Evolutionary conservation across 1,140 invertebrate species (phyloP).

Genomic region (Teleogryllus occipitalis): DNA sequence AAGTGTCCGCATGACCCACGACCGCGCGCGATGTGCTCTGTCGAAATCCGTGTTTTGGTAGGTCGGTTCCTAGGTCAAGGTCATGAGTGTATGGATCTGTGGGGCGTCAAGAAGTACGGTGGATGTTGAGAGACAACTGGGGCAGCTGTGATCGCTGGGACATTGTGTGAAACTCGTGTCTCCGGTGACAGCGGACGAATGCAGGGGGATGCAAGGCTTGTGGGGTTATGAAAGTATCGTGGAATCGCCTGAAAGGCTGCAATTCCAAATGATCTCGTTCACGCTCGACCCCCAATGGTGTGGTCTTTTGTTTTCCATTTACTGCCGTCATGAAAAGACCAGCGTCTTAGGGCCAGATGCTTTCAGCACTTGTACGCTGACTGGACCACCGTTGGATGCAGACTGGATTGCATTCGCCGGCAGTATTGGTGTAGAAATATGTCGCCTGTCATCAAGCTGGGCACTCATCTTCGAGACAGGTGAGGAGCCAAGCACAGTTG

Average conservation of each 20-base stretch:
- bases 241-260: neutral
- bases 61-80: neutral
- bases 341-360: conserved; percentile 10
- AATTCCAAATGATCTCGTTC: conserved; percentile 25
- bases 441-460: conserved; percentile 27
- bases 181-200: neutral
- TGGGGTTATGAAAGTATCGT: conserved; percentile 2
- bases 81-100: neutral
- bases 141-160: neutral
- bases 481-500: conserved; percentile 7
- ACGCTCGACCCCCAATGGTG: conserved; percentile 26
- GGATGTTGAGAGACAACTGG: neutral
- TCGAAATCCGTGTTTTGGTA: neutral
- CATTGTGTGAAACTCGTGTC: neutral
- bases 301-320: conserved; percentile 28
- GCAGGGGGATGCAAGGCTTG: conserved; percentile 9
- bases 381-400: conserved; percentile 22
- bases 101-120: neutral
- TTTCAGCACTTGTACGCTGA: conserved; percentile 22
- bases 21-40: neutral
- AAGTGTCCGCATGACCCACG: neutral
- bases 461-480: conserved; percentile 27
- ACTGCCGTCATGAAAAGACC: conserved; percentile 25
- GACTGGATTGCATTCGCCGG: conserved; percentile 27
- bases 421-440: conserved; percentile 28